Base-by-base conservation (phyloP, 1,140 invertebrate genomes). In the Diabrotica undecimpunctata region DNA sequence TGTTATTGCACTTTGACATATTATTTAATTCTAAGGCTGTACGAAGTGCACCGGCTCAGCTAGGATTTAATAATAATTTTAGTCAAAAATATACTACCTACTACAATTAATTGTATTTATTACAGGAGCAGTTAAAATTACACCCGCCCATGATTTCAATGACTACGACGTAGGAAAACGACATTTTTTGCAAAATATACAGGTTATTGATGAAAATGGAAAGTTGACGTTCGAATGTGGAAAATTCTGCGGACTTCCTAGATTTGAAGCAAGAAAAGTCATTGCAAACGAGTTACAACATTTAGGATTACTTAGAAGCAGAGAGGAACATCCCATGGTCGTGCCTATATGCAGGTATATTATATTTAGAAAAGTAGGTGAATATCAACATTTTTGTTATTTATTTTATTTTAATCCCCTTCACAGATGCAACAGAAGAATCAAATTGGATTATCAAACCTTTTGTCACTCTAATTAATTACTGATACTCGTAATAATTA, bases 101-200 rank as follows among this genome's bases (percentile, higher is more conserved):
- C n/a, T n/a, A n/a, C n/a, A n/a, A n/a, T n/a, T 25, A 25, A 1
- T 25, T 25, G 25, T 54, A 13, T 54, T 54, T 54, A 11, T 8
- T 12, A 7, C 57, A 90, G 92, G 97, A 66, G 95, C 90, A 56
- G 89, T 99, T 0, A 99, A 99, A 88, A 89, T 99, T 38, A 99
- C 97, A 11, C 97, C 98, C 7, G 96, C 92, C 0, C 97, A 99
- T 78, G 90, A 95, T 82, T 86, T 85, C 67, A 85, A 87, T 62
- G 98, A 99, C 82, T 97, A 91, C 74, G 87, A 87, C 57, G 83
- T 97, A 61, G 95, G 90, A 0, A 83, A 86, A 74, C 82, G 88
- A 10, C 91, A 98, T 78, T 82, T 87, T 62, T 82, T 99, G 61
- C 81, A 87, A 37, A 73, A 89, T 38, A 77, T 92, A 0, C 85